These are phyloP conservation scores for Polydrusus tereticollis DNA, from an alignment of 2,888 invertebrate species.

Conservation along the genomic window DNA sequence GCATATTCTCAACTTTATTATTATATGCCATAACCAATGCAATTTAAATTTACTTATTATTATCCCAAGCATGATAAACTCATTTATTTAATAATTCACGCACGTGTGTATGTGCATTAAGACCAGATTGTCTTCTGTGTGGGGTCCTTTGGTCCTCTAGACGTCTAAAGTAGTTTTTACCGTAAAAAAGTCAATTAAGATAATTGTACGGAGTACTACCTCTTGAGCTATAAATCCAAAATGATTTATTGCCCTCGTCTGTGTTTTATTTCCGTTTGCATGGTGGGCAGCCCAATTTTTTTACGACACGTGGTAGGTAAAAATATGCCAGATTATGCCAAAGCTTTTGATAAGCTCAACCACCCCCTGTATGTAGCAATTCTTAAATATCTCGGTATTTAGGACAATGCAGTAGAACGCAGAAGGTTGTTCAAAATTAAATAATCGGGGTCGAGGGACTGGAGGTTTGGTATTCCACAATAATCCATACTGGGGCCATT, in stretches of 20 bases:
- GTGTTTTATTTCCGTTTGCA: slow-evolving; percentile 2
- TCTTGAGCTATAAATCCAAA: slow-evolving; percentile 49
- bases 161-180: slow-evolving; percentile 36
- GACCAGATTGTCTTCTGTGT: slow-evolving; percentile 29
- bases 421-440: no score
- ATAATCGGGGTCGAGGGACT: no score
- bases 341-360: no score
- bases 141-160: slow-evolving; percentile 32
- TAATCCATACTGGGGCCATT: no score
- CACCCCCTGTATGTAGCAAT: no score
- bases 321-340: background rate
- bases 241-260: slow-evolving; percentile 47
- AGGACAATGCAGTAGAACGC: no score
- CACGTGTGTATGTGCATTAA: slow-evolving; percentile 30
- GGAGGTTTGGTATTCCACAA: no score
- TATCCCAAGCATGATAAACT: slow-evolving; percentile 3
- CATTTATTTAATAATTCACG: slow-evolving; percentile 31
- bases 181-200: slow-evolving; percentile 52
- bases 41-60: slow-evolving; percentile 15
- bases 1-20: background rate
- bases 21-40: background rate
- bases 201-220: slow-evolving; percentile 50
- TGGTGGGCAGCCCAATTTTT: background rate
- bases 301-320: background rate
- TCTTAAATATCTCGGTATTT: no score